Base-by-base conservation (phyloP, 2,113 vertebrate genomes). In the Myotis yumanensis region DNA sequence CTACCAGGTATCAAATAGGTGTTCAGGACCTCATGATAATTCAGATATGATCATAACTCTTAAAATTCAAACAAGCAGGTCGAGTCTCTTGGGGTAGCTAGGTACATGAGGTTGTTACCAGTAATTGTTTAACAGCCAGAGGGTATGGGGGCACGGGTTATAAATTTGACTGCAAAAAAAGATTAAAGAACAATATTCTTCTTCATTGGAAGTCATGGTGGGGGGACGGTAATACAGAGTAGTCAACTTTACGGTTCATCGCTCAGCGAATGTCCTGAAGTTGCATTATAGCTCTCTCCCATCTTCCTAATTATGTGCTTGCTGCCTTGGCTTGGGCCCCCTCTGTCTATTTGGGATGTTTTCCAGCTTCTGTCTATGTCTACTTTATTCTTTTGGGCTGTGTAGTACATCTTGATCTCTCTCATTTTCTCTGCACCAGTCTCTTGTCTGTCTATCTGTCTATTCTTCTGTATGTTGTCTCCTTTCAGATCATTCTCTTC, bases 191-290 rank as follows among this genome's bases (percentile, higher is more conserved):
- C 10, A 14, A 6, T 46, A 5, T 68, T 66, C 9, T 23, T 23
- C 57, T 68, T 72, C 22, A n/a, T 15, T 40, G 28, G 79, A 85
- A 68, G 5, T 35, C 75, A 62, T 0, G 25, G 23, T 11, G 28
- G 17, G 28, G 0, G 9, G 6, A 10, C 1, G 46, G 46, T 46
- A 11, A n/a, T 15, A n/a, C 2, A 15, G 15, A 71, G 28, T 66
- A 64, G 32, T 57, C 35, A 17, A 59, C n/a, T 23, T 30, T 46
- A 20, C 3, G n/a, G 4, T 35, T 37, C 9, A 52, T 20, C 2
- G 35, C 32, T 83, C 32, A 95, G 40, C 11, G 16, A 71, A 82
- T 71, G 71, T 85, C 14, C 79, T 73, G 64, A 32, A 79, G 54
- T 54, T 73, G 25, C 25, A 23, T 73, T 76, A 32, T 28, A 54